phyloP scores from a whole-genome alignment of 2,888 invertebrate genomes.

The Allophyes oxyacanthae region DNA sequence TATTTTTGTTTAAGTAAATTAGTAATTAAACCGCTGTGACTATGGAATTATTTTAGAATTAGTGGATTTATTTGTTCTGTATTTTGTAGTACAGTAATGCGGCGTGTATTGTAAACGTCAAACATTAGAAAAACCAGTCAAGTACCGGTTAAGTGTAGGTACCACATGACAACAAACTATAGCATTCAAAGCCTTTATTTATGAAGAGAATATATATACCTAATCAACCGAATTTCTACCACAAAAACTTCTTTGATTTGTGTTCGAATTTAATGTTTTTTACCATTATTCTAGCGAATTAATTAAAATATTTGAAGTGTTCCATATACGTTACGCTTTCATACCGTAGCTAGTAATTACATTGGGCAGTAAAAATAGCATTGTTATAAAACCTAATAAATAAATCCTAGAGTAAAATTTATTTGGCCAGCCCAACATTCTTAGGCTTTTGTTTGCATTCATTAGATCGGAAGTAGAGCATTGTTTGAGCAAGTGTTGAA shows the following conservation, averaged over 20 bases:
- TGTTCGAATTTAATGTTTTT: too few relatives aligned
- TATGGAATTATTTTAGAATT: constrained; percentile 16
- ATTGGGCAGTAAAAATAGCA: constrained; percentile 25
- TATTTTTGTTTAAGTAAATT: constrained; percentile 34
- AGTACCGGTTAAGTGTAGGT: background rate
- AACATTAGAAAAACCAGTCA: background rate
- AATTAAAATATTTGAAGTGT: too few relatives aligned
- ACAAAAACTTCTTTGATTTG: too few relatives aligned
- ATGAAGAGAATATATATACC: too few relatives aligned
- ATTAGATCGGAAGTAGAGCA: constrained; percentile 73
- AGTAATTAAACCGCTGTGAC: constrained; percentile 11
- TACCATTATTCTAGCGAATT: too few relatives aligned
- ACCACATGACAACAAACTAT: background rate
- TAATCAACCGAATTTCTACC: too few relatives aligned
- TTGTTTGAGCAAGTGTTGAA: constrained; percentile 84
- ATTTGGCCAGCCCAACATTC: constrained; percentile 59
- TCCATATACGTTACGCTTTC: too few relatives aligned
- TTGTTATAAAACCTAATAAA: constrained; percentile 40
- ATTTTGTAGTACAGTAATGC: background rate
- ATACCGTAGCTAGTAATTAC: background rate
- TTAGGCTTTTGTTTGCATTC: constrained; percentile 65
- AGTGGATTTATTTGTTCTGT: constrained; percentile 3
- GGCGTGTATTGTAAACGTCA: too few relatives aligned
- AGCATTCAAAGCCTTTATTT: background rate
- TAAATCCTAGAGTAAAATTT: constrained; percentile 45